phyloP scores from a whole-genome alignment of 2,113 vertebrate genomes.

The Pollachius pollachius region DNA sequence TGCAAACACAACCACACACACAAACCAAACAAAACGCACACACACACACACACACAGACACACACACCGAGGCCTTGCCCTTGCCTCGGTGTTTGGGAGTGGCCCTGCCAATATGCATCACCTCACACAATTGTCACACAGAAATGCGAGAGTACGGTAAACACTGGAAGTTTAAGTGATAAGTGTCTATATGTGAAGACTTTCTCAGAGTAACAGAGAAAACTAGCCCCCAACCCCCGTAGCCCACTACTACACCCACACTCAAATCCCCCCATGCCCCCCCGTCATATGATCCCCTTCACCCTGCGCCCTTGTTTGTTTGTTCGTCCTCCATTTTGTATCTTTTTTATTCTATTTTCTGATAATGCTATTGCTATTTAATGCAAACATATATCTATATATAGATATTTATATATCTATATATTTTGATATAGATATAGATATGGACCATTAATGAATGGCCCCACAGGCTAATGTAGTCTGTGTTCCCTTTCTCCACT shows the following conservation, averaged over 20 bases:
- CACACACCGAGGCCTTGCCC: conserved; percentile 7
- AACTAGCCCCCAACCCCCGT: conserved; percentile 55
- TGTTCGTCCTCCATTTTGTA: conserved; percentile 65
- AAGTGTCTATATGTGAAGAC: conserved; percentile 92
- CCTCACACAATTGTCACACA: conserved; percentile 54
- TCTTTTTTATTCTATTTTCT: conserved; percentile 33
- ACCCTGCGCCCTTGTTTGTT: conserved; percentile 70
- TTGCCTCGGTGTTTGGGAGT: conserved; percentile 24
- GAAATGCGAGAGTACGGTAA: conserved; percentile 69
- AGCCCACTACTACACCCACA: neutral
- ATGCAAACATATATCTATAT: neutral
- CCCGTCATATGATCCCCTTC: conserved; percentile 66
- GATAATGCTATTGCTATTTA: conserved; percentile 24
- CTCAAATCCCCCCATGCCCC: conserved; percentile 53
- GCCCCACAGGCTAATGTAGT: no score
- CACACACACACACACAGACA: conserved; percentile 18
- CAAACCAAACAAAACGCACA: neutral
- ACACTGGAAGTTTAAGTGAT: conserved; percentile 95
- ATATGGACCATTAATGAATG: no score
- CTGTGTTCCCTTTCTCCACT: no score
- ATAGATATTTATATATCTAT: no score
- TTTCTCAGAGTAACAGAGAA: conserved; percentile 57
- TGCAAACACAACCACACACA: conserved; percentile 12
- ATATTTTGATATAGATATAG: no score
- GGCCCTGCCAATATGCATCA: conserved; percentile 49